Conservation (phyloP, 2,797 vertebrate genomes). For the Acanthopagrus latus region DNA sequence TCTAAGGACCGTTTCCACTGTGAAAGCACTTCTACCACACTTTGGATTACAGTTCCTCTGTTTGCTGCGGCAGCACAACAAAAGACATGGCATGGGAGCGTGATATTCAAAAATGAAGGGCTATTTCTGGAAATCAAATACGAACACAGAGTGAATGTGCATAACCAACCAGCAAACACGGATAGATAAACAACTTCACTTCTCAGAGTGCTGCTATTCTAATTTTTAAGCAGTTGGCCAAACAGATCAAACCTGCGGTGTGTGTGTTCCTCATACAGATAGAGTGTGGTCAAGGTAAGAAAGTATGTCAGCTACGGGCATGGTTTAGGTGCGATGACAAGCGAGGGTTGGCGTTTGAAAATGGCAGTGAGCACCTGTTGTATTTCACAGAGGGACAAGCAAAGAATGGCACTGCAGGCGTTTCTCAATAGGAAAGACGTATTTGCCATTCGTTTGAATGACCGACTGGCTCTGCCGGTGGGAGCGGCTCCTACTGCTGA, state of each 20-base stretch:
- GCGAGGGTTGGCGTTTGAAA: too few species aligned
- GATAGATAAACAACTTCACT: slow-evolving; percentile 11
- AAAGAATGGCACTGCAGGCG: too few species aligned
- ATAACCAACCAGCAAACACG: slow-evolving; percentile 24
- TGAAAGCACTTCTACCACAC: slow-evolving; percentile 23
- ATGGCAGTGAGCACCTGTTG: too few species aligned
- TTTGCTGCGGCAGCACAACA: slow-evolving; percentile 24
- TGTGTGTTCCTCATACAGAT: neutral
- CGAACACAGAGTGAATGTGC: slow-evolving; percentile 9
- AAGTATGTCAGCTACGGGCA: too few species aligned
- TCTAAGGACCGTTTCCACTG: slow-evolving; percentile 41
- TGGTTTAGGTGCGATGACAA: too few species aligned
- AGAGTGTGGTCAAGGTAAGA: neutral
- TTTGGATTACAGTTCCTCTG: slow-evolving; percentile 4
- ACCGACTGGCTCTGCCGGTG: too few species aligned
- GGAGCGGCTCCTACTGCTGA: too few species aligned
- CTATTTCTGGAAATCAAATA: slow-evolving; percentile 39
- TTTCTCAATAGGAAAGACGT: too few species aligned
- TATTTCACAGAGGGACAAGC: too few species aligned
- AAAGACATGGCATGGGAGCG: slow-evolving; percentile 2
- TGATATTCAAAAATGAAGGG: slow-evolving; percentile 21
- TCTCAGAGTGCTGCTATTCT: neutral
- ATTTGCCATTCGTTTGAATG: too few species aligned
- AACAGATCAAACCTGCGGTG: neutral
- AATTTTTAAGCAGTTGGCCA: neutral